phyloP scores from a whole-genome alignment of 2,888 invertebrate genomes.

The Ferrisia virgata region DNA sequence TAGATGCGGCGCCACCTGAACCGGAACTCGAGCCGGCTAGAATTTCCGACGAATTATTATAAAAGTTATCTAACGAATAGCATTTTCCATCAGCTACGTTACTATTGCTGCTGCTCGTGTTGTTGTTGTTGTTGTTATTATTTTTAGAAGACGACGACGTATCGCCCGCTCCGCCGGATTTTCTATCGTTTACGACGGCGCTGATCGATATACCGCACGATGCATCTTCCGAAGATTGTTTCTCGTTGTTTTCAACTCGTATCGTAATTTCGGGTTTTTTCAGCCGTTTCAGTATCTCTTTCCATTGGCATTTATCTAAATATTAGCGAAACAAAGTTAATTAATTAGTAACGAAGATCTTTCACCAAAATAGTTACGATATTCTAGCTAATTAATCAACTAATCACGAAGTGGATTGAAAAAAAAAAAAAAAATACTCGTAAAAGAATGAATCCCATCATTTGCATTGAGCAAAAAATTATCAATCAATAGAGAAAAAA shows the following conservation, averaged over 20 bases:
- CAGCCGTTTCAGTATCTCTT: slow-evolving; percentile 43
- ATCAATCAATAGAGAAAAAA: neutral
- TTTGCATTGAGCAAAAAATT: neutral
- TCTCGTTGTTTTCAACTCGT: slow-evolving; percentile 32
- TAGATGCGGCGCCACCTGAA: neutral
- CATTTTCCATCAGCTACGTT: neutral
- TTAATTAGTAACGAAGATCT: neutral
- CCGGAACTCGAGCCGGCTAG: neutral
- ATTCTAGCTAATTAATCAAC: neutral
- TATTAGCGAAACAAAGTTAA: neutral
- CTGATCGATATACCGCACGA: neutral
- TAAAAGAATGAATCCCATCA: slow-evolving; percentile 42
- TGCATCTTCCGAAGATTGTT: neutral
- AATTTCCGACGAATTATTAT: neutral
- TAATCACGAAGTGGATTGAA: neutral
- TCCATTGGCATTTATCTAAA: slow-evolving; percentile 46
- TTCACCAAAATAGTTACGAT: neutral
- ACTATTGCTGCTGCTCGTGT: neutral
- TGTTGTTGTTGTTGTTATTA: neutral
- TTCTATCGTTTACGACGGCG: neutral
- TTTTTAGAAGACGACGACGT: neutral
- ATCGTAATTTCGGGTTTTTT: slow-evolving; percentile 43
- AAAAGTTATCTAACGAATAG: neutral
- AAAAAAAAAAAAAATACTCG: neutral
- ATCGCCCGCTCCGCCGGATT: neutral